Percentiles rank a stretch among this genome's conserved stretches.
Conservation (phyloP, 2,888 invertebrate genomes). For the Hesperia comma region DNA sequence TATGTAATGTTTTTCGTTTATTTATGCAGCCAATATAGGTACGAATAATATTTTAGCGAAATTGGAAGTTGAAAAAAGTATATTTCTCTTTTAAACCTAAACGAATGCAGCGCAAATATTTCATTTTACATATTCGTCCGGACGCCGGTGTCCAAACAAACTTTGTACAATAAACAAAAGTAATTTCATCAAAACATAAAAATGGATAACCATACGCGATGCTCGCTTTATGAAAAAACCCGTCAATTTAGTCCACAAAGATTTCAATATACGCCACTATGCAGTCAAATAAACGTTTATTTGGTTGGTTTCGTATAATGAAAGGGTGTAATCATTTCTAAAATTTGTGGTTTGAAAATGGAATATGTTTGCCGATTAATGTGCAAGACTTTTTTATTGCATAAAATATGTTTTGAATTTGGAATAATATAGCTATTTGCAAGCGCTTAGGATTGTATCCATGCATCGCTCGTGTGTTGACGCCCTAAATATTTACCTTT, state of each 20-base stretch:
- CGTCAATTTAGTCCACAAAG: background rate
- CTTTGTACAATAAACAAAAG: slow-evolving; percentile 4
- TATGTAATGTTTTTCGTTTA: too few species aligned
- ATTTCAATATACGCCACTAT: background rate
- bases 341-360: too few species aligned
- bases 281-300: slow-evolving; percentile 2
- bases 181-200: slow-evolving; percentile 5
- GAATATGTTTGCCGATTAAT: too few species aligned
- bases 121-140: background rate
- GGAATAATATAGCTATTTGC: too few species aligned
- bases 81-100: background rate
- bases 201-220: background rate
- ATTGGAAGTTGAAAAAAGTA: slow-evolving; percentile 6
- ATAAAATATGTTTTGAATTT: too few species aligned
- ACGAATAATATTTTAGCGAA: background rate
- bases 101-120: slow-evolving; percentile 1
- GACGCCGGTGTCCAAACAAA: background rate
- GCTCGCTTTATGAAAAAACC: background rate
- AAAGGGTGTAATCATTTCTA: too few species aligned
- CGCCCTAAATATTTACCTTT: too few species aligned
- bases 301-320: background rate
- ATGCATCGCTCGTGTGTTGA: too few species aligned
- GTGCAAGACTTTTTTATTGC: too few species aligned
- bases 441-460: too few species aligned
- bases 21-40: background rate